Evolutionary conservation across 2,888 invertebrate species (phyloP).

Genomic region (Sinohyriopsis cumingii): DNA sequence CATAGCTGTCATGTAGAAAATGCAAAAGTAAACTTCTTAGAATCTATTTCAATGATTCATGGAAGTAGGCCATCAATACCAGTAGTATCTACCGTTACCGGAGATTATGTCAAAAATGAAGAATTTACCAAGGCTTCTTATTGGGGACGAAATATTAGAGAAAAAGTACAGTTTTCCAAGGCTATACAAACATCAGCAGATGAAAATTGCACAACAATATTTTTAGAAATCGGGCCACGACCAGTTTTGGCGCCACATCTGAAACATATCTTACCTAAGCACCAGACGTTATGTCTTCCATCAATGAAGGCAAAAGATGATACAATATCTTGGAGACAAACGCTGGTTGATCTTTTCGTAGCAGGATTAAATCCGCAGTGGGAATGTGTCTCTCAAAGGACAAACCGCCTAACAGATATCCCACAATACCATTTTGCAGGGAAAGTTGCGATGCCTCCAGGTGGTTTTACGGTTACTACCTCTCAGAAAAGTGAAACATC

Average conservation of each 20-base stretch:
- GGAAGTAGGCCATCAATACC: slow-evolving; percentile 13
- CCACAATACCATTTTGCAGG: slow-evolving; percentile 1
- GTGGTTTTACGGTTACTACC: too few relatives aligned
- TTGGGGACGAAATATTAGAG: slow-evolving; percentile 41
- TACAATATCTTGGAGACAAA: background rate
- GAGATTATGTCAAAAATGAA: slow-evolving; percentile 9
- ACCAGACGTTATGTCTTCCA: slow-evolving; percentile 1
- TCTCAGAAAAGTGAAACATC: background rate
- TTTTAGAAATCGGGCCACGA: slow-evolving; percentile 28
- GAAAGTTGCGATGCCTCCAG: background rate
- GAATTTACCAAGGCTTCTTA: slow-evolving; percentile 28
- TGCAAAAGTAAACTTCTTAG: slow-evolving; percentile 19
- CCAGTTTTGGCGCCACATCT: slow-evolving; percentile 22
- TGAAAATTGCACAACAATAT: slow-evolving; percentile 23
- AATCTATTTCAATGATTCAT: slow-evolving; percentile 13
- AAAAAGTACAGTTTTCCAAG: slow-evolving; percentile 38
- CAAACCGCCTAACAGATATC: slow-evolving; percentile 1
- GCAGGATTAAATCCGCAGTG: slow-evolving; percentile 2
- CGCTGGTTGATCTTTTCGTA: slow-evolving; percentile 5
- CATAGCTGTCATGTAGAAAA: slow-evolving; percentile 44
- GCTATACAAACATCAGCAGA: slow-evolving; percentile 22
- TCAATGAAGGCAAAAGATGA: slow-evolving; percentile 11
- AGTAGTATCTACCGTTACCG: slow-evolving; percentile 38
- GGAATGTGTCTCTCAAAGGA: background rate
- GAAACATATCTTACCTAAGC: slow-evolving; percentile 3